Evolutionary conservation across 2,113 vertebrate genomes (phyloP).

Genomic region (Trematomus loennbergii): DNA sequence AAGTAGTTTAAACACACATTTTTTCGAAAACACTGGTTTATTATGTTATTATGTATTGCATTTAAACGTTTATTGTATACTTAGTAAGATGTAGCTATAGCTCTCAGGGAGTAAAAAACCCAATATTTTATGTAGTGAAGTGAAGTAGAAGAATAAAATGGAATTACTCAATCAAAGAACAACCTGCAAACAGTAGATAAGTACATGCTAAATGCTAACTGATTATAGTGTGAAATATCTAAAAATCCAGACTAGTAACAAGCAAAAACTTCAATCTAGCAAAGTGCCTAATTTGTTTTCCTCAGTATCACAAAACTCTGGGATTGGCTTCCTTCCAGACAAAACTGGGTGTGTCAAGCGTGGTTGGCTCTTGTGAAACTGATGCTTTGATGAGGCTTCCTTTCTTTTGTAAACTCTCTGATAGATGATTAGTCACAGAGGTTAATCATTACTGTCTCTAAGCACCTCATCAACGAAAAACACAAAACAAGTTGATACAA

Average conservation of each 20-base stretch:
- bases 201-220: neutral
- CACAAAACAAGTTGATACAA: conserved; percentile 63
- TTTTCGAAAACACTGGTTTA: neutral
- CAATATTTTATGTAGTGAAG: neutral
- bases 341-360: conserved; percentile 40
- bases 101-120: neutral
- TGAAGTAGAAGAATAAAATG: neutral
- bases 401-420: conserved; percentile 42
- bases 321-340: conserved; percentile 1
- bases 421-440: conserved; percentile 48
- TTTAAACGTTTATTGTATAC: neutral
- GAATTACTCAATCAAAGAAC: neutral
- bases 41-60: neutral
- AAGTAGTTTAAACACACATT: neutral
- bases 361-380: neutral
- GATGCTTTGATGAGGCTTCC: conserved; percentile 34
- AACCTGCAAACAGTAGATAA: neutral
- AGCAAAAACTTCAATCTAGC: neutral
- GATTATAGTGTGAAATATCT: neutral
- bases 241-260: neutral
- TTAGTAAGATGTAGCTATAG: neutral
- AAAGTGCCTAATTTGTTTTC: neutral
- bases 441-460: conserved; percentile 65
- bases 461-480: conserved; percentile 49
- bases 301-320: neutral